Evolutionary conservation across 2,888 invertebrate species (phyloP).

Genomic region (Dynastes grantii): DNA sequence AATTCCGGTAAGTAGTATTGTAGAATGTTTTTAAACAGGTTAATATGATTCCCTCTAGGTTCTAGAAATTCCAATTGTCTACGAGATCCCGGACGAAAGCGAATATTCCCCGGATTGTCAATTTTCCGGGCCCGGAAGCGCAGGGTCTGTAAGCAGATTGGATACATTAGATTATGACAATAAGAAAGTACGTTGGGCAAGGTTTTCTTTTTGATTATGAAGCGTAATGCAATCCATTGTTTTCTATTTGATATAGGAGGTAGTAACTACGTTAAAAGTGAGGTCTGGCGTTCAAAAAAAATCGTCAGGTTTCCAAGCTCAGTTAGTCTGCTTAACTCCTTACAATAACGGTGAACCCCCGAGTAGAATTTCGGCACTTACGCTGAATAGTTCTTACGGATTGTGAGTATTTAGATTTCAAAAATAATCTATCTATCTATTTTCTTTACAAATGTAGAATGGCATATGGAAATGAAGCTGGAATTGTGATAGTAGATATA

Average conservation of each 20-base stretch:
- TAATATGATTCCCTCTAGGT: constrained; percentile 71
- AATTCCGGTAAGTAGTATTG: constrained; percentile 76
- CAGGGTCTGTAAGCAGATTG: constrained; percentile 66
- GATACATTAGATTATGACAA: constrained; percentile 70
- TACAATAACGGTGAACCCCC: constrained; percentile 86
- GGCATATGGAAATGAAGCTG: constrained; percentile 98
- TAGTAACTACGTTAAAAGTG: constrained; percentile 75
- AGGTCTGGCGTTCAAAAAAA: constrained; percentile 86
- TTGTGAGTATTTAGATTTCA: constrained; percentile 80
- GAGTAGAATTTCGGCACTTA: constrained; percentile 89
- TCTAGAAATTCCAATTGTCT: constrained; percentile 90
- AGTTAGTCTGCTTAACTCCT: constrained; percentile 93
- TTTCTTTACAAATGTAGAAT: constrained; percentile 75
- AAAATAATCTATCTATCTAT: constrained; percentile 1
- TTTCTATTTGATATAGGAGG: constrained; percentile 62
- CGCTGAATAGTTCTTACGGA: constrained; percentile 97
- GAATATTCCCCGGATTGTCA: constrained; percentile 90
- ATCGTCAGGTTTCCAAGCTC: constrained; percentile 97
- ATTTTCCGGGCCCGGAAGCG: constrained; percentile 70
- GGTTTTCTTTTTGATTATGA: too few relatives aligned
- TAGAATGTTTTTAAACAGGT: too few relatives aligned
- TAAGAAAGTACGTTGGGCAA: constrained; percentile 69
- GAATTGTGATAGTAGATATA: constrained; percentile 95
- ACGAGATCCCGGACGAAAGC: constrained; percentile 85
- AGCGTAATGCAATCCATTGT: too few relatives aligned